These are phyloP conservation scores for Battus philenor DNA, from an alignment of 1,140 invertebrate genomes.

Conservation along the genomic window DNA sequence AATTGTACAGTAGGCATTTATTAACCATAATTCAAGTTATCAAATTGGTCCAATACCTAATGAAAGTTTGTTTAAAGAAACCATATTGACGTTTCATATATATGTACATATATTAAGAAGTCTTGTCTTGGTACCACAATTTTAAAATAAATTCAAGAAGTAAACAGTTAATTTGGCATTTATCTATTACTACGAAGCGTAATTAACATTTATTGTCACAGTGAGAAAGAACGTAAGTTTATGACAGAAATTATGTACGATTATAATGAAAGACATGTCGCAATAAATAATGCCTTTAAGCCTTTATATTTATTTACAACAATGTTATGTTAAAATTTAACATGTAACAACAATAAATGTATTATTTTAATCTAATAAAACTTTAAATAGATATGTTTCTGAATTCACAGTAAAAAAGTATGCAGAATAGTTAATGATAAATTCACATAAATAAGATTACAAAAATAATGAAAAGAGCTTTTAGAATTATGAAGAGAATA, in stretches of 20 bases:
- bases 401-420: too few relatives aligned
- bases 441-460: too few relatives aligned
- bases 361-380: conserved; percentile 44
- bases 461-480: too few relatives aligned
- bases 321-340: conserved; percentile 46
- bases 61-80: conserved; percentile 1
- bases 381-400: conserved; percentile 68
- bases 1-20: too few relatives aligned
- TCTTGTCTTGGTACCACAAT: too few relatives aligned
- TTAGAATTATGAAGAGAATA: too few relatives aligned
- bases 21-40: background rate
- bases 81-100: too few relatives aligned
- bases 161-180: conserved; percentile 44
- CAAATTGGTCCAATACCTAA: conserved; percentile 15
- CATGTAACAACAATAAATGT: conserved; percentile 49
- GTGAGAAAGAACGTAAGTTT: conserved; percentile 58
- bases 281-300: conserved; percentile 25
- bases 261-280: conserved; percentile 33
- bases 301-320: conserved; percentile 46
- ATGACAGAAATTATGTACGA: conserved; percentile 33
- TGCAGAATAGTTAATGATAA: too few relatives aligned
- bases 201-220: conserved; percentile 74
- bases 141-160: conserved; percentile 9
- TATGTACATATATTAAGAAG: too few relatives aligned
- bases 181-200: conserved; percentile 68